A percentile compares a stretch with the other conserved stretches of the same genome.
phyloP scores from a whole-genome alignment of 2,113 vertebrate species.

The Forbesichthys agassizii region DNA sequence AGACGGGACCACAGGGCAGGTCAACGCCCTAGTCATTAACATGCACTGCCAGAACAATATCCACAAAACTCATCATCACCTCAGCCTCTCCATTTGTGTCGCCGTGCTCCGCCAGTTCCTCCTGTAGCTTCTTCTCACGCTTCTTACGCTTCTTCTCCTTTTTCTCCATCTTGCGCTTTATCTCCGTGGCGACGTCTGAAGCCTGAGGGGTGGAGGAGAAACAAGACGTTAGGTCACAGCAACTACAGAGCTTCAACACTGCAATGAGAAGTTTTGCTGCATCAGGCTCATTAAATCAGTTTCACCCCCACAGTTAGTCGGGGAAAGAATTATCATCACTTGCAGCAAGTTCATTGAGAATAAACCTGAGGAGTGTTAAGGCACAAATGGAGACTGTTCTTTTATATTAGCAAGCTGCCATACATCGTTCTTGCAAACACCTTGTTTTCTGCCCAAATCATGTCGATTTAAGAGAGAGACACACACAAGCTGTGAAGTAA shows the following conservation, averaged over 20 bases:
- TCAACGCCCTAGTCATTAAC: constrained; percentile 67
- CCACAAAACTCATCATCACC: constrained; percentile 15
- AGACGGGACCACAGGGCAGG: constrained; percentile 52
- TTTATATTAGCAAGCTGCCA: too few relatives aligned
- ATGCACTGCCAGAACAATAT: constrained; percentile 31
- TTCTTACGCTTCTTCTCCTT: constrained; percentile 89
- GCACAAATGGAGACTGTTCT: too few relatives aligned
- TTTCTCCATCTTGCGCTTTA: constrained; percentile 85
- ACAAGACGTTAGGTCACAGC: rapidly evolving
- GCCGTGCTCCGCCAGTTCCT: constrained; percentile 39
- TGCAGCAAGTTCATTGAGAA: constrained; percentile 60
- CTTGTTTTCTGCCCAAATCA: too few relatives aligned
- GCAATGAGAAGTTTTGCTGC: constrained; percentile 11
- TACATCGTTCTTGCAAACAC: too few relatives aligned
- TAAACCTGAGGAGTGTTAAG: too few relatives aligned
- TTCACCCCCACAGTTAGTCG: constrained; percentile 81
- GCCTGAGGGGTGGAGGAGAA: constrained; percentile 69
- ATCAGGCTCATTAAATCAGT: constrained; percentile 99
- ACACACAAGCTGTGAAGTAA: too few relatives aligned
- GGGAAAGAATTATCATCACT: constrained; percentile 79
- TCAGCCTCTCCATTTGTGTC: constrained; percentile 66
- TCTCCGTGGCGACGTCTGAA: constrained; percentile 78
- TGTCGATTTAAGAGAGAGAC: too few relatives aligned
- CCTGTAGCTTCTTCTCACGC: constrained; percentile 78
- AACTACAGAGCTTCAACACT: rapidly evolving